Evolutionary conservation across 2,113 vertebrate species (phyloP), one percentile per base, ranked within the genome.

Genomic region (Terrapene triunguis): DNA sequence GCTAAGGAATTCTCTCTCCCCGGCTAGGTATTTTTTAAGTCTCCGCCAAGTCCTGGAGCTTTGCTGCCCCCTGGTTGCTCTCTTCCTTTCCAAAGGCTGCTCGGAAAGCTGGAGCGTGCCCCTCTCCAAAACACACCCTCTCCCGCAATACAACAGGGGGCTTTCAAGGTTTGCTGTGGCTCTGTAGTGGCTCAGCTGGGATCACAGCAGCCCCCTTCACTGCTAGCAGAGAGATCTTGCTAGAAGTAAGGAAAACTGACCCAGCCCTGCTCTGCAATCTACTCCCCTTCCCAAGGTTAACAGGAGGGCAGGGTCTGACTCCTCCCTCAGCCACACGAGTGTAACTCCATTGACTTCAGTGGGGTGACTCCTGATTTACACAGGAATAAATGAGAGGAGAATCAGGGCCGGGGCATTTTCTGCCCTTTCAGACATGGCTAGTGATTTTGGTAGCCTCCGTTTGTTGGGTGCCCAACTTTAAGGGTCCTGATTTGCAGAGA

Each of bases 1-100:
- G 72, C 84, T 55, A 84, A 55, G 17, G 25, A 59, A 80, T 38
- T 11, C 10, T 59, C 32, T 50, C 44, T 54, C 51, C 12, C 44
- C 5, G 1, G 24, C 5, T 12, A 78, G 29, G 3, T n/a, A 47
- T 69, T 44, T 47, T 13, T 47, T 12, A n/a, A n/a, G n/a, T 38
- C 48, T 24, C 29, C 19, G 5, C 27, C 88, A 84, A 6, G 14
- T 65, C 80, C 88, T 88, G 95, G 89, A 97, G 89, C 82, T 96
- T 72, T 97, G 96, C 96, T 97, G 96, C 97, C 97, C 93, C 95
- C 97, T 98, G 97, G 96, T 6, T 21, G 90, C 72, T 72, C 4
- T 2, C 80, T 84, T 62, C 80, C 51, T 42, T 79, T 80, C 69
- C 83, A 32, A 35, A 92, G 25, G 42, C 78, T 24, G 47, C 81